phyloP scores from a whole-genome alignment of 2,113 vertebrate genomes.

The Microtus ochrogaster region DNA sequence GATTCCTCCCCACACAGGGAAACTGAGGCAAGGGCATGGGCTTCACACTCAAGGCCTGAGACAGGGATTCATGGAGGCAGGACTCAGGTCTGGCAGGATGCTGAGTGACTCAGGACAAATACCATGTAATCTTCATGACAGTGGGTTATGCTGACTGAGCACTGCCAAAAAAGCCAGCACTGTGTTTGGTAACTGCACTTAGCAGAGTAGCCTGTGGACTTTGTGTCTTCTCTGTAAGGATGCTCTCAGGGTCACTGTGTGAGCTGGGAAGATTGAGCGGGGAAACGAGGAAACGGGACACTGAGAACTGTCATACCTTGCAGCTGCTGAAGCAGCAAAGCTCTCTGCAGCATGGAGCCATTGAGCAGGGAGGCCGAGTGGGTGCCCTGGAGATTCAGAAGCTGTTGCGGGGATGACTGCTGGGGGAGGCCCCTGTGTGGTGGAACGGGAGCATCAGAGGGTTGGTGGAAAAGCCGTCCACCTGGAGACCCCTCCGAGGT shows the following conservation, averaged over 20 bases:
- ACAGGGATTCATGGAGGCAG: background rate
- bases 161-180: background rate
- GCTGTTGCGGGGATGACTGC: slow-evolving; percentile 88
- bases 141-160: background rate
- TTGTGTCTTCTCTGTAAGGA: background rate
- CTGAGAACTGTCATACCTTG: slow-evolving; percentile 89
- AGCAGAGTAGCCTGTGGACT: background rate
- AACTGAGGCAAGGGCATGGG: background rate
- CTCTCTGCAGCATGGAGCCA: slow-evolving; percentile 95
- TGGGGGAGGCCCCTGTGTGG: slow-evolving; percentile 84
- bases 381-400: slow-evolving; percentile 92
- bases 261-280: background rate
- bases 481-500: background rate
- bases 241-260: background rate
- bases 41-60: background rate
- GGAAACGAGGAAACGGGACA: background rate
- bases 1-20: background rate
- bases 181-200: background rate
- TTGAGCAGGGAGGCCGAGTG: slow-evolving; percentile 91
- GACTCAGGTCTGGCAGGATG: background rate
- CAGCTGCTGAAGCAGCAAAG: slow-evolving; percentile 97
- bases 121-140: background rate
- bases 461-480: background rate
- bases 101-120: background rate
- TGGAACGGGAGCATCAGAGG: background rate